Percentiles rank a stretch among this genome's conserved stretches.
Evolutionary conservation across 2,888 invertebrate species (phyloP).

Genomic region (Conus canariensis): DNA sequence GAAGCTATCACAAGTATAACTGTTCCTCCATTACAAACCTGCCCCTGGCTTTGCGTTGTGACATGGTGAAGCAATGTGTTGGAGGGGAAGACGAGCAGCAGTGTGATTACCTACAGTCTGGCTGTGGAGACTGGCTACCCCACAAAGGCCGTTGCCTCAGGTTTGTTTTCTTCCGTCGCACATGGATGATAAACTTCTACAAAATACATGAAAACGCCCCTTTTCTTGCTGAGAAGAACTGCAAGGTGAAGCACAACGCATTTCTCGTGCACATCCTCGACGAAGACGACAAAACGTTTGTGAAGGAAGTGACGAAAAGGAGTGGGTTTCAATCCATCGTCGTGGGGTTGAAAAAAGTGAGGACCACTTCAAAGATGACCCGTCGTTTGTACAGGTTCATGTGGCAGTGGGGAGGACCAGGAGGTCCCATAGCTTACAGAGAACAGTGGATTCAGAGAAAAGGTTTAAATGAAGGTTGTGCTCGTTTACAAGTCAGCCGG

Average conservation of each 20-base stretch:
- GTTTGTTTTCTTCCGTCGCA: background rate
- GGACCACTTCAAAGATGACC: background rate
- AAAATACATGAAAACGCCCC: background rate
- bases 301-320: background rate
- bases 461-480: background rate
- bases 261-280: background rate
- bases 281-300: background rate
- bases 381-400: conserved; percentile 25
- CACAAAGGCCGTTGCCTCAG: conserved; percentile 14
- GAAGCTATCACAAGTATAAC: conserved; percentile 3
- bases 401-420: conserved; percentile 40
- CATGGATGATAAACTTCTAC: background rate
- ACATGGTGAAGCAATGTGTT: conserved; percentile 26
- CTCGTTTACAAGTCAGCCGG: background rate
- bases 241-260: background rate
- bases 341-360: conserved; percentile 7
- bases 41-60: background rate
- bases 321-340: background rate
- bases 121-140: conserved; percentile 25
- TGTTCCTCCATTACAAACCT: background rate
- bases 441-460: conserved; percentile 3
- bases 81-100: conserved; percentile 15
- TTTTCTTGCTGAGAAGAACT: background rate
- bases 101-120: background rate
- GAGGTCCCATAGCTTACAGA: conserved; percentile 15